These are phyloP conservation scores for Salminus brasiliensis DNA, from an alignment of 2,113 vertebrate species.

Conservation along the genomic window DNA sequence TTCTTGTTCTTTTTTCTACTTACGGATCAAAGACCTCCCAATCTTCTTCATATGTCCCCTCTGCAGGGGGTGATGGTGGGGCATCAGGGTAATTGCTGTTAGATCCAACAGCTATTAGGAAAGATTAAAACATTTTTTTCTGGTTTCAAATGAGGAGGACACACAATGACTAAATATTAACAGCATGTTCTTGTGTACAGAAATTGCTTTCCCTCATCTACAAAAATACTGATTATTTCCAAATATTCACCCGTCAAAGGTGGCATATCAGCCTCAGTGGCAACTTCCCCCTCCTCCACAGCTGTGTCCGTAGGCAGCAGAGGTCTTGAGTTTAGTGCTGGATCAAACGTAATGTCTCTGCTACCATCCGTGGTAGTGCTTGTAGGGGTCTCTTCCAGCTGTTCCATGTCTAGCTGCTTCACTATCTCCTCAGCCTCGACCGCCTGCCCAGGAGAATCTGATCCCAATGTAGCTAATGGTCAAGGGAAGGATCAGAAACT, in stretches of 20 bases:
- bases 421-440: slow-evolving; percentile 89
- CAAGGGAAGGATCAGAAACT: background rate
- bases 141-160: slow-evolving; percentile 5
- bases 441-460: slow-evolving; percentile 86
- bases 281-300: slow-evolving; percentile 79
- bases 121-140: background rate
- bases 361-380: slow-evolving; percentile 80
- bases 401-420: slow-evolving; percentile 88
- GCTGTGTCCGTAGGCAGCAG: slow-evolving; percentile 41
- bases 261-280: slow-evolving; percentile 85
- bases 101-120: slow-evolving; percentile 84
- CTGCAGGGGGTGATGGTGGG: slow-evolving; percentile 80
- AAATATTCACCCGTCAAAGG: slow-evolving; percentile 86
- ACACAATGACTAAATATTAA: slow-evolving; percentile 36
- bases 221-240: background rate
- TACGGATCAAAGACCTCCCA: slow-evolving; percentile 99
- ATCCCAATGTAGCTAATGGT: slow-evolving; percentile 81
- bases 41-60: slow-evolving; percentile 96
- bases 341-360: slow-evolving; percentile 58
- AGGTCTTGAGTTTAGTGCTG: slow-evolving; percentile 48
- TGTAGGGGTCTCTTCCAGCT: slow-evolving; percentile 85
- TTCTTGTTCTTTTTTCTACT: slow-evolving; percentile 65
- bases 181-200: background rate
- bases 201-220: background rate
- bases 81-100: slow-evolving; percentile 83